A percentile compares a stretch with the other conserved stretches of the same genome.
Conservation (phyloP, 1,140 invertebrate species). For the Orchesella cincta region DNA sequence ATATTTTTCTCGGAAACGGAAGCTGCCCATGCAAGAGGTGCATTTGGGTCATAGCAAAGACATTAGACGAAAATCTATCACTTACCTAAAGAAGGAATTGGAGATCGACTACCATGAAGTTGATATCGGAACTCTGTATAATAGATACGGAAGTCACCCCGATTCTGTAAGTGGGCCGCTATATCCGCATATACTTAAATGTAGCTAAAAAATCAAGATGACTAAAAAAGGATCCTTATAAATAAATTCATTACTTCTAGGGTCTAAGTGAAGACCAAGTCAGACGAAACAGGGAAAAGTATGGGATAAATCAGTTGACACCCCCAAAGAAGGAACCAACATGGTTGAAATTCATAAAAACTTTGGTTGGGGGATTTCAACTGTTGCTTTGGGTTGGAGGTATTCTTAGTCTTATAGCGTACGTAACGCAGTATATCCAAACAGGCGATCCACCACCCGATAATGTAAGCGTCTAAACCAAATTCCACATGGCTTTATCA, state of each 20-base stretch:
- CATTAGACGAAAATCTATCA: slow-evolving; percentile 41
- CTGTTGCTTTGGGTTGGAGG: slow-evolving; percentile 95
- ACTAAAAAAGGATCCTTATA: too few species aligned
- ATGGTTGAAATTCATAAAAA: slow-evolving; percentile 98
- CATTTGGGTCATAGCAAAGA: slow-evolving; percentile 44
- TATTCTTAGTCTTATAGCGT: slow-evolving; percentile 95
- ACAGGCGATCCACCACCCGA: slow-evolving; percentile 38
- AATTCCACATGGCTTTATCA: not conserved
- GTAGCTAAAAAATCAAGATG: too few species aligned
- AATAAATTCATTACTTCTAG: slow-evolving; percentile 58
- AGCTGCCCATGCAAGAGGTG: slow-evolving; percentile 38
- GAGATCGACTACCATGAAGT: slow-evolving; percentile 98
- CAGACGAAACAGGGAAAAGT: slow-evolving; percentile 85
- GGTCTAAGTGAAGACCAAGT: slow-evolving; percentile 92
- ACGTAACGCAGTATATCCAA: slow-evolving; percentile 55
- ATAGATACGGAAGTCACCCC: slow-evolving; percentile 91
- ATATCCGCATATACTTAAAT: too few species aligned
- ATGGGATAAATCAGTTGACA: slow-evolving; percentile 92
- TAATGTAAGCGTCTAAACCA: slow-evolving; percentile 40
- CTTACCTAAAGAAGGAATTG: slow-evolving; percentile 92
- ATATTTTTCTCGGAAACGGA: not conserved
- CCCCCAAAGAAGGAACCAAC: slow-evolving; percentile 95
- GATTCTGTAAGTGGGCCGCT: slow-evolving; percentile 91
- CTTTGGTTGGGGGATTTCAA: slow-evolving; percentile 95
- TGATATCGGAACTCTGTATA: slow-evolving; percentile 90